Conservation (phyloP, 2,888 invertebrate genomes). For the Meteorus cinctellus region DNA sequence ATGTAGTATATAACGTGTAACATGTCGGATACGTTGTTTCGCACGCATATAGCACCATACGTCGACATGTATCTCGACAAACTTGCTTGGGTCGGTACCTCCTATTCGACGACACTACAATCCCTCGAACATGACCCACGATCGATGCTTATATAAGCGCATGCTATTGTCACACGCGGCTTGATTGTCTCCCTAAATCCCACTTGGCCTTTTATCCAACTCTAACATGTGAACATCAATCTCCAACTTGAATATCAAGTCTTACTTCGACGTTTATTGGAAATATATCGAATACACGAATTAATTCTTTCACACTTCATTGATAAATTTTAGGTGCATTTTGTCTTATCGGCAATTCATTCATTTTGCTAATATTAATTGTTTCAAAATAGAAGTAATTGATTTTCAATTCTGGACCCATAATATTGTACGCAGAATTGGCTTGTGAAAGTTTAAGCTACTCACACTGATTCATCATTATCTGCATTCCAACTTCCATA, state of each 20-base stretch:
- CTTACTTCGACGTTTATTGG: no score
- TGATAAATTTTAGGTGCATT: no score
- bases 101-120: slow-evolving; percentile 36
- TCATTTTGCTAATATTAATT: no score
- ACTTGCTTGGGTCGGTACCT: slow-evolving; percentile 53
- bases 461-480: no score
- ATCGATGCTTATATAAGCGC: slow-evolving; percentile 29
- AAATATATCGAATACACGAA: no score
- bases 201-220: slow-evolving; percentile 32
- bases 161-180: slow-evolving; percentile 57
- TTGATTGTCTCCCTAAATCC: slow-evolving; percentile 54
- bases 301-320: no score
- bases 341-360: no score
- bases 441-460: no score
- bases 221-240: slow-evolving; percentile 34
- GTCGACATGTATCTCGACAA: slow-evolving; percentile 35
- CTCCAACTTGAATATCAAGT: background rate
- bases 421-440: no score
- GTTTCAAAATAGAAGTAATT: no score
- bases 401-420: no score
- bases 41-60: slow-evolving; percentile 19
- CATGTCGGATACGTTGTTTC: slow-evolving; percentile 26
- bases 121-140: slow-evolving; percentile 29
- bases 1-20: slow-evolving; percentile 13
- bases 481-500: no score